Evolutionary conservation across 1,140 invertebrate species (phyloP), one percentile per base, ranked within the genome.

Genomic region (Drosophila melanogaster): DNA sequence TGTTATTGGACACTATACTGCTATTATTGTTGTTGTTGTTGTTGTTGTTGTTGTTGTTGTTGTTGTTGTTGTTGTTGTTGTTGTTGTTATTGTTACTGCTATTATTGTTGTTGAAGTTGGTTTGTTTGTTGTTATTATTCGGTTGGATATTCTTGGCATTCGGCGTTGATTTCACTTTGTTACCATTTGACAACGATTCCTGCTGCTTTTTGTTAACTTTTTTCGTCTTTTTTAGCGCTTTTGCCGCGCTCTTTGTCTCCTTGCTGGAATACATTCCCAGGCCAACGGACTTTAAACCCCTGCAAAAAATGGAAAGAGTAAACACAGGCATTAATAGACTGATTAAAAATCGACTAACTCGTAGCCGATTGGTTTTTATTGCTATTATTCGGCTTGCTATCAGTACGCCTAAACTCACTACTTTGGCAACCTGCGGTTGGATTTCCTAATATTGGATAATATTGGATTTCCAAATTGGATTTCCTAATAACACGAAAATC

Each of bases 191-290:
- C 69, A 66, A 14, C 30, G 15, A 4, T 35, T 74, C 67, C 12
- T 77, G 86, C 8, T 87, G 79, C 38, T 90, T 60, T 44, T 79
- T 90, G 62, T 73, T 81, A 30, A 84, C 71, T 49, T 87, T 90
- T 69, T 84, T 77, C 41, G 80, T 60, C 73, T 91, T 91, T 58
- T 85, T 91, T 67, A 81, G 90, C 58, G 90, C 86, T 76, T 91
- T 91, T 10, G 75, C 53, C 10, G 62, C 78, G 54, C 56, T 79
- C 64, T 90, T 91, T 22, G 78, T 67, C 57, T 91, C 90, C 80
- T 74, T 90, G 43, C 26, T 79, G 33, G 90, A 73, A 83, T 78
- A 91, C 90, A 91, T 91, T 47, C 70, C 83, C 77, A 46, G 61
- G 70, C 57, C 76, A 79, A 56, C 78, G 64, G 77, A 64, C 84